These are phyloP conservation scores for Callochromis pleurospilus DNA, from an alignment of 2,113 vertebrate species.

Conservation along the genomic window DNA sequence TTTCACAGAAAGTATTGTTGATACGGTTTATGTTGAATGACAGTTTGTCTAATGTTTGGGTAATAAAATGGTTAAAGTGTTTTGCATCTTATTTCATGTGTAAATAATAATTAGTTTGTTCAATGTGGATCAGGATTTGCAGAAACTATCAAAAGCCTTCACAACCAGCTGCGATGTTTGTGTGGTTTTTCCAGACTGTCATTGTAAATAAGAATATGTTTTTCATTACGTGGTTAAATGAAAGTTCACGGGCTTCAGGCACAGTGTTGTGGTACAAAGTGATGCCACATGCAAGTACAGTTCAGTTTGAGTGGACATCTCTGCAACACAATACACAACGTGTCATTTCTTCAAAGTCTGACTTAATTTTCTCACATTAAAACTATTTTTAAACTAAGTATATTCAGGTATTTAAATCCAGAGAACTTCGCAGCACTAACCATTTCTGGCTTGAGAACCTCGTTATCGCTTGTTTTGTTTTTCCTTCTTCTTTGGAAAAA, in stretches of 20 bases:
- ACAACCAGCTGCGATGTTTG: accelerated
- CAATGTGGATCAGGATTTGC: neutral
- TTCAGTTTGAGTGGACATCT: neutral
- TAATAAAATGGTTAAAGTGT: neutral
- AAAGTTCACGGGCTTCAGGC: neutral
- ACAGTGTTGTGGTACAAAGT: neutral
- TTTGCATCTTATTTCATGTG: neutral
- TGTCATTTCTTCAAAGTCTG: neutral
- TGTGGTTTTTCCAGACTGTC: accelerated
- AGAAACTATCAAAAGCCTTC: neutral
- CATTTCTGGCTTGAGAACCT: neutral
- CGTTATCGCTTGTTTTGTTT: neutral
- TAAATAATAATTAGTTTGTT: accelerated
- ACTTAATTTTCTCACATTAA: neutral
- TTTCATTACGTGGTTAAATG: neutral
- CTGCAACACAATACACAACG: neutral
- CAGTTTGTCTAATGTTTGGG: neutral
- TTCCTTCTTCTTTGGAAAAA: neutral
- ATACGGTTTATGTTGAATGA: accelerated
- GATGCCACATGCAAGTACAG: neutral
- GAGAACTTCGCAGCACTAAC: accelerated
- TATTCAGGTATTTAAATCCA: neutral
- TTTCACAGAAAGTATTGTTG: neutral
- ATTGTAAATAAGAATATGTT: neutral
- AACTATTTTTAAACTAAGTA: neutral